phyloP scores from a whole-genome alignment of 2,113 vertebrate species.

The Myrmecophaga tridactyla region DNA sequence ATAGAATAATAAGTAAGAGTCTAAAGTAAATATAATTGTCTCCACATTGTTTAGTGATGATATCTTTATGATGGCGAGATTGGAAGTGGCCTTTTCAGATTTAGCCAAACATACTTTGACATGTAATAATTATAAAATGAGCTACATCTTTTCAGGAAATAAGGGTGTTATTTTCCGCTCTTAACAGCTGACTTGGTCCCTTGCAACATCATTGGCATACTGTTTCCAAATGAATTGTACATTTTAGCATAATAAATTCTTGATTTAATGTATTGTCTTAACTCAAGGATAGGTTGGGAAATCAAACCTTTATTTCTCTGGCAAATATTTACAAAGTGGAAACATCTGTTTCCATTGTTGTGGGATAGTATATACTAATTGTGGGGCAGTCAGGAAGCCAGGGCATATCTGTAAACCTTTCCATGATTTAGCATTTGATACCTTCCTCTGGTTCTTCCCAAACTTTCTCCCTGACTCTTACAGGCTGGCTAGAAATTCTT shows the following conservation, averaged over 20 bases:
- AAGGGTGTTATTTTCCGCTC: slow-evolving; percentile 49
- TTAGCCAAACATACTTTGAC: slow-evolving; percentile 56
- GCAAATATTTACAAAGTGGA: slow-evolving; percentile 67
- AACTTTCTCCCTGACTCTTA: background rate
- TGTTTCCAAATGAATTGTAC: slow-evolving; percentile 57
- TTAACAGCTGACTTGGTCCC: slow-evolving; percentile 45
- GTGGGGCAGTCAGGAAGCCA: slow-evolving; percentile 52
- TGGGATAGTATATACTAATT: slow-evolving; percentile 53
- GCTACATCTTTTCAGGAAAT: slow-evolving; percentile 18
- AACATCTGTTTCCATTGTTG: slow-evolving; percentile 75
- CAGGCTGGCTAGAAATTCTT: slow-evolving; percentile 21
- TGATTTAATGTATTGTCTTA: slow-evolving; percentile 59
- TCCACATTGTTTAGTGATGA: background rate
- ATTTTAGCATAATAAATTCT: slow-evolving; percentile 70
- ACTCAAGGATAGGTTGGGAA: slow-evolving; percentile 65
- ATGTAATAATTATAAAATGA: slow-evolving; percentile 6
- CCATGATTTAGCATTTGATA: slow-evolving; percentile 25
- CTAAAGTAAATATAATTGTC: slow-evolving; percentile 46
- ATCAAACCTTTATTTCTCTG: slow-evolving; percentile 64
- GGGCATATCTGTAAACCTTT: slow-evolving; percentile 67
- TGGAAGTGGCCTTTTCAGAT: slow-evolving; percentile 40
- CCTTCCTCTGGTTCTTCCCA: slow-evolving; percentile 17
- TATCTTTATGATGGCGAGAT: background rate
- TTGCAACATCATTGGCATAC: slow-evolving; percentile 26
- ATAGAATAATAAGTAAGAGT: slow-evolving; percentile 18